A percentile compares a stretch with the other conserved stretches of the same genome.
These are phyloP conservation scores for Doryteuthis pealeii DNA, from an alignment of 1,140 invertebrate genomes.

Conservation along the genomic window DNA sequence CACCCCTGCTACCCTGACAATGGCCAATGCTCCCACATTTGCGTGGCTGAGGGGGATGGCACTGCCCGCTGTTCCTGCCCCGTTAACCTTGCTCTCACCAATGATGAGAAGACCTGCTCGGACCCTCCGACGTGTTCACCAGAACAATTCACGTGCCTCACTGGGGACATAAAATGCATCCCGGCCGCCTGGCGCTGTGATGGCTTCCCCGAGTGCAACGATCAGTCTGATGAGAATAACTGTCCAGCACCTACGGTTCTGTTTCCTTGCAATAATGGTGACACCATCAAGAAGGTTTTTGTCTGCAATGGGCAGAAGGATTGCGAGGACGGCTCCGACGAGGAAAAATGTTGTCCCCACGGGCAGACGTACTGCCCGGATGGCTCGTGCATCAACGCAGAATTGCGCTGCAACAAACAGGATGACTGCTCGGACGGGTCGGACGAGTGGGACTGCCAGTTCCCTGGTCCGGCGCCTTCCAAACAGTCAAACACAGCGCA, in stretches of 20 bases:
- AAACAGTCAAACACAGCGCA: conserved; percentile 30
- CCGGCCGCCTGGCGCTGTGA: conserved; percentile 63
- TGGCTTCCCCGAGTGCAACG: conserved; percentile 71
- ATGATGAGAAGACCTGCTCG: conserved; percentile 47
- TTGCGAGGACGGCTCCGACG: conserved; percentile 78
- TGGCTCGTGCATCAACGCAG: conserved; percentile 29
- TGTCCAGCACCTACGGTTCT: conserved; percentile 69
- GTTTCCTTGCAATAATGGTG: conserved; percentile 45
- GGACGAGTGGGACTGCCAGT: conserved; percentile 64
- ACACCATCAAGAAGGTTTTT: conserved; percentile 76
- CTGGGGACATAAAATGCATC: conserved; percentile 50
- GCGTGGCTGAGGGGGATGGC: conserved; percentile 78
- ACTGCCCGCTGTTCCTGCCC: conserved; percentile 54
- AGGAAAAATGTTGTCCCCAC: conserved; percentile 68
- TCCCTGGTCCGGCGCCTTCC: conserved; percentile 12
- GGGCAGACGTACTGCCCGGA: conserved; percentile 51
- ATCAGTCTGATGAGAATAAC: conserved; percentile 79
- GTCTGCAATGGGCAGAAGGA: conserved; percentile 67
- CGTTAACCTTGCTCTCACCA: conserved; percentile 43
- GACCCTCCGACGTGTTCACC: conserved; percentile 54
- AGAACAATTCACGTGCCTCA: conserved; percentile 57
- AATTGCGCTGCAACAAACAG: conserved; percentile 29
- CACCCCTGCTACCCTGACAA: conserved; percentile 50
- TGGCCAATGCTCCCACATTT: conserved; percentile 88
- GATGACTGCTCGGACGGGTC: conserved; percentile 33